Conservation (phyloP, 2,888 invertebrate genomes). For the Temnothorax rugatulus region DNA sequence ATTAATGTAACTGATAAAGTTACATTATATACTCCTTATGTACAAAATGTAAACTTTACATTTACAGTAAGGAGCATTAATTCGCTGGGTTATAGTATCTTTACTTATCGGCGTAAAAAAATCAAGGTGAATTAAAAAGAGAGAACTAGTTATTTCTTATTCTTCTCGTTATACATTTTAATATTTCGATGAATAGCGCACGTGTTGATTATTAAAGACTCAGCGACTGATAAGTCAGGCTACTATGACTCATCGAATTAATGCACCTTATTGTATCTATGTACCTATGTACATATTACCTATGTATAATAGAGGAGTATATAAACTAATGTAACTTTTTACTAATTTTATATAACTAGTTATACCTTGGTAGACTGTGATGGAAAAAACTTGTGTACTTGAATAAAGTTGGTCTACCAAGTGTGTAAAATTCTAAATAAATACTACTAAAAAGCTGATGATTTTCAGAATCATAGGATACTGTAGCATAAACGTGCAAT, state of each 20-base stretch:
- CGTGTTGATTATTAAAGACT: too few species aligned
- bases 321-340: slow-evolving; percentile 31
- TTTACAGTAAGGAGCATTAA: too few species aligned
- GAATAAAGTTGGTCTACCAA: slow-evolving; percentile 69
- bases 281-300: background rate
- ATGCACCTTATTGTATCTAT: background rate
- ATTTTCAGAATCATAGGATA: slow-evolving; percentile 40
- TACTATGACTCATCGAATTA: too few species aligned
- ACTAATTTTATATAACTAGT: slow-evolving; percentile 26
- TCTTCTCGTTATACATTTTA: too few species aligned
- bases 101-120: too few species aligned
- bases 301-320: slow-evolving; percentile 29
- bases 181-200: too few species aligned
- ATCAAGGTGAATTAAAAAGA: too few species aligned
- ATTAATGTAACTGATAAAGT: slow-evolving; percentile 30
- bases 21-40: slow-evolving; percentile 48
- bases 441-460: slow-evolving; percentile 49
- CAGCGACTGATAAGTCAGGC: too few species aligned
- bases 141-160: too few species aligned
- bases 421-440: slow-evolving; percentile 42
- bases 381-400: slow-evolving; percentile 11
- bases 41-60: background rate
- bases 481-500: slow-evolving; percentile 25
- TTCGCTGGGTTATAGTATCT: too few species aligned
- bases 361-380: slow-evolving; percentile 35